Conservation (phyloP, 2,113 vertebrate species). For the Myotis yumanensis region DNA sequence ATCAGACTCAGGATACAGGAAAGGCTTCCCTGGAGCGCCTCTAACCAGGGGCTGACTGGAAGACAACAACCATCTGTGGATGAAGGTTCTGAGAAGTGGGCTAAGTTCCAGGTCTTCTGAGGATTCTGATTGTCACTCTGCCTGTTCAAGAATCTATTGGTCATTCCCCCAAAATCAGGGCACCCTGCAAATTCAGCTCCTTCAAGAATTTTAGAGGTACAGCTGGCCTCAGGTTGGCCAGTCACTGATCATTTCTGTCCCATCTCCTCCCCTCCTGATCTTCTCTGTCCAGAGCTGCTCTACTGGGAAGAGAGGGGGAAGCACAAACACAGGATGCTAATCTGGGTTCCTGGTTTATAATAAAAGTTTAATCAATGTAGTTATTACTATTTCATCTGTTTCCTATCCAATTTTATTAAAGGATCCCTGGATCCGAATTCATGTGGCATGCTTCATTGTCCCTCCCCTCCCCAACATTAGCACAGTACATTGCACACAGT, state of each 20-base stretch:
- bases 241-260: rapidly evolving
- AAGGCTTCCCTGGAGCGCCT: rapidly evolving
- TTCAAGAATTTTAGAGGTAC: neutral
- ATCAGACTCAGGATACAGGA: neutral
- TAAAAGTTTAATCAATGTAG: neutral
- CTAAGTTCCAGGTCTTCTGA: neutral
- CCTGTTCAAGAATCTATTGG: no score
- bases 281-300: neutral
- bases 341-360: neutral
- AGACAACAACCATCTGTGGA: neutral
- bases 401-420: neutral
- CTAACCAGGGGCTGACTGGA: neutral
- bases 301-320: no score
- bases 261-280: neutral
- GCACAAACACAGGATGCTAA: neutral
- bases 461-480: no score
- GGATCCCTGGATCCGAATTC: neutral
- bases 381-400: neutral
- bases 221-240: no score
- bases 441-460: rapidly evolving
- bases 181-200: neutral
- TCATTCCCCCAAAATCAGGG: neutral
- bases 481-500: rapidly evolving
- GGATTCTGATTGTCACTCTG: neutral
- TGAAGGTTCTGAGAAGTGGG: neutral